Conservation (phyloP, 2,888 invertebrate genomes). For the Trachelus iudaicus region DNA sequence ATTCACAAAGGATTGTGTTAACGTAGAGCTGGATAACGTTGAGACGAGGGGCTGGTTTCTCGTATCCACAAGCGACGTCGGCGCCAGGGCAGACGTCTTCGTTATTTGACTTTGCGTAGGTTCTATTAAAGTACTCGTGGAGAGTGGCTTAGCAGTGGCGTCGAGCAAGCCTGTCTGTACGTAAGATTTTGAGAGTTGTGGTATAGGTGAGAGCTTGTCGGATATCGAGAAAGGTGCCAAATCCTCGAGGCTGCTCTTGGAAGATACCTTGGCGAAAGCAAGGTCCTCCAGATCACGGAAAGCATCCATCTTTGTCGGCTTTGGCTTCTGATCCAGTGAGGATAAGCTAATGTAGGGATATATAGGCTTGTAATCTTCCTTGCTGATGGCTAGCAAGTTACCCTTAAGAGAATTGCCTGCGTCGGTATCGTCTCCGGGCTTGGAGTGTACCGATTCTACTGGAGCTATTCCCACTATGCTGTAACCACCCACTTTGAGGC, state of each 20-base stretch:
- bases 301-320: slow-evolving; percentile 32
- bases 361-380: slow-evolving; percentile 33
- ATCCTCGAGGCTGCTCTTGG: slow-evolving; percentile 27
- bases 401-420: slow-evolving; percentile 21
- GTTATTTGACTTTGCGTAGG: background rate
- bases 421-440: slow-evolving; percentile 35
- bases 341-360: slow-evolving; percentile 52
- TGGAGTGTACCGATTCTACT: slow-evolving; percentile 34
- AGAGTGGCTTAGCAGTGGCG: slow-evolving; percentile 32
- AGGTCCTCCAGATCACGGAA: slow-evolving; percentile 43
- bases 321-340: slow-evolving; percentile 48
- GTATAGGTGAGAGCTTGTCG: slow-evolving; percentile 26
- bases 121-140: background rate
- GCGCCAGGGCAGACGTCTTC: slow-evolving; percentile 2
- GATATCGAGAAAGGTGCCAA: slow-evolving; percentile 29
- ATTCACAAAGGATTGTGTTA: background rate
- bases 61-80: slow-evolving; percentile 36
- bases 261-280: slow-evolving; percentile 36
- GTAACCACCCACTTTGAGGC: slow-evolving; percentile 38
- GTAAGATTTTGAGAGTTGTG: slow-evolving; percentile 43
- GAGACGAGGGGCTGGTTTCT: slow-evolving; percentile 40
- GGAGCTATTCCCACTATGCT: slow-evolving; percentile 52
- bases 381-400: slow-evolving; percentile 30
- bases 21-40: slow-evolving; percentile 24
- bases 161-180: slow-evolving; percentile 52